A percentile compares a stretch with the other conserved stretches of the same genome.
Conservation (phyloP, 2,797 vertebrate species). For the Argentina silus region DNA sequence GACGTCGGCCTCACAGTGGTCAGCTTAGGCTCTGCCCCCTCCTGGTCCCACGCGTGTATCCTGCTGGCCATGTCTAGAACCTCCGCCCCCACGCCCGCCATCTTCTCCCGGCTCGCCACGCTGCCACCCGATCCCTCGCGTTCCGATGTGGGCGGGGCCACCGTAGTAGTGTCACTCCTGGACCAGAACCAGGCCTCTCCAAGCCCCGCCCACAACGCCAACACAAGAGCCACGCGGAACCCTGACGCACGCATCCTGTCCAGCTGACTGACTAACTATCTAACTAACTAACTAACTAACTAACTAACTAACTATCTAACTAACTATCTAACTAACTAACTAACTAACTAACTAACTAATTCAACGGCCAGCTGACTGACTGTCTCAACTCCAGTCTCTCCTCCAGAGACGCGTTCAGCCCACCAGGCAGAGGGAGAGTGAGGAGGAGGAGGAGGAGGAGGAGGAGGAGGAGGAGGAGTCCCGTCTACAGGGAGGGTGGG, state of each 20-base stretch:
- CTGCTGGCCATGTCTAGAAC: slow-evolving; percentile 66
- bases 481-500: slow-evolving; percentile 63
- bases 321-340: too few species aligned
- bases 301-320: too few species aligned
- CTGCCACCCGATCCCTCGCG: slow-evolving; percentile 62
- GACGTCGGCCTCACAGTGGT: slow-evolving; percentile 49
- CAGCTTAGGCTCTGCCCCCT: slow-evolving; percentile 46
- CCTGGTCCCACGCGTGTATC: slow-evolving; percentile 65
- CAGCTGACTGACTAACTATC: too few species aligned
- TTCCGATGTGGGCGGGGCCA: slow-evolving; percentile 51
- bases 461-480: slow-evolving; percentile 70
- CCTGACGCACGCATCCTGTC: too few species aligned
- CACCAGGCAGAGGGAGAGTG: slow-evolving; percentile 49
- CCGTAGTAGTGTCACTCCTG: slow-evolving; percentile 51
- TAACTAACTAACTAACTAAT: too few species aligned
- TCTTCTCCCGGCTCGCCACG: slow-evolving; percentile 58
- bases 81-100: slow-evolving; percentile 63
- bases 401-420: slow-evolving; percentile 53
- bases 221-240: slow-evolving; percentile 59
- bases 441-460: slow-evolving; percentile 69
- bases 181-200: slow-evolving; percentile 74
- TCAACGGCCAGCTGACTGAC: slow-evolving; percentile 28
- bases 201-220: slow-evolving; percentile 52
- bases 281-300: too few species aligned
- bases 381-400: slow-evolving; percentile 52